Evolutionary conservation across 2,113 vertebrate species (phyloP), one percentile per base, ranked within the genome.

Genomic region (Mesembrinibis cayennensis): DNA sequence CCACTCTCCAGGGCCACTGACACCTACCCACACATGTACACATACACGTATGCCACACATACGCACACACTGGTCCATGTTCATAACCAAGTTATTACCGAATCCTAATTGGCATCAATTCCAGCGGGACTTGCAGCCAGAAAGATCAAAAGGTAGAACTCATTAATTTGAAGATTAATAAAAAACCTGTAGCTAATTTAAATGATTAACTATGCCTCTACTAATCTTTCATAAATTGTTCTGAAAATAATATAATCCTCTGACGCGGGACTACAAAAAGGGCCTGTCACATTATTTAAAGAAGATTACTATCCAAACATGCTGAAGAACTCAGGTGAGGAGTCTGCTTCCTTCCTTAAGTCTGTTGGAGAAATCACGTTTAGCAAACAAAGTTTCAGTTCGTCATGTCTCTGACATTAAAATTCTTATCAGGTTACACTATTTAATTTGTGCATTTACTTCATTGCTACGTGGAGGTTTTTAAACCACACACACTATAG

Each of bases 61-160:
- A 14, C 6, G 13, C 66, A 79, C 47, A 73, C 45, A 16, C 20
- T 9, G 7, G 14, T 38, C 49, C 50, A 14, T 21, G 34, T 30
- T 67, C 83, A 50, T 34, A 94, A 53, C 49, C 49, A 38, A 38
- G 16, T n/a, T 87, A 89, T 62, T 92, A 83, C 71, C 20, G 8
- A 94, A 78, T 91, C 50, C 77, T 96, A 91, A 95, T 26, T 86
- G 88, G 36, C 82, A 67, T 65, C 56, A 73, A 8, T 80, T 84
- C 89, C 76, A 84, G 55, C 79, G 76, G 47, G 84, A 95, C 91
- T 82, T 88, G 27, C 63, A 94, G 69, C 19, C 81, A 77, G 76
- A 88, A 79, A 82, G 87, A 91, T 95, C 94, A 97, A 95, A 95
- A 96, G 87, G 95, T 93, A 93, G 58, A 92, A 84, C 23, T 93